phyloP scores from a whole-genome alignment of 2,797 vertebrate genomes.

The Rhynchonycteris naso region DNA sequence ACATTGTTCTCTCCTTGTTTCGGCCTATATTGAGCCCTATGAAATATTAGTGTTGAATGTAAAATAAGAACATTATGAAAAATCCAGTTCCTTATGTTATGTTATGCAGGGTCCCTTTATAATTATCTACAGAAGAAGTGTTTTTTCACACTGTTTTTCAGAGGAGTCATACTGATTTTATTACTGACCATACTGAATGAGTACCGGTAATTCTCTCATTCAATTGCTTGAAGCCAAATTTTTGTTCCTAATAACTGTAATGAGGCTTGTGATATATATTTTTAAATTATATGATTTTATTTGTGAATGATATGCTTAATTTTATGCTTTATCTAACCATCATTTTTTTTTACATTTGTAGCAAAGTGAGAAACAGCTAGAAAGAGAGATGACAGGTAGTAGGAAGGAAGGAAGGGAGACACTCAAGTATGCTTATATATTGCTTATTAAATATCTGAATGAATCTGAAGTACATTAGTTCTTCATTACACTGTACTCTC shows the following conservation, averaged over 20 bases:
- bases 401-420: not conserved
- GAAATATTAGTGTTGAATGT: not conserved
- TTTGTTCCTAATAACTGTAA: not conserved
- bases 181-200: not conserved
- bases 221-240: not conserved
- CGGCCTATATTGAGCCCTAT: not conserved
- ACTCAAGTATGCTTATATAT: not conserved
- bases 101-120: not conserved
- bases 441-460: not conserved
- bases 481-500: not conserved
- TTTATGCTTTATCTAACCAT: not conserved
- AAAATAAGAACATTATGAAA: not conserved
- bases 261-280: not conserved
- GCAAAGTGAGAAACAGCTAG: not conserved
- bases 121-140: not conserved
- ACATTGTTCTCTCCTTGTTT: not conserved
- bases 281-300: not conserved
- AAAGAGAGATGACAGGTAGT: not conserved
- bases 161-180: not conserved
- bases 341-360: not conserved
- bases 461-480: not conserved
- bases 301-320: not conserved
- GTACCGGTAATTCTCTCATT: not conserved
- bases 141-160: conserved; percentile 8
- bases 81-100: not conserved